Evolutionary conservation across 1,140 invertebrate species (phyloP).

Genomic region (Drosophila baimaii): DNA sequence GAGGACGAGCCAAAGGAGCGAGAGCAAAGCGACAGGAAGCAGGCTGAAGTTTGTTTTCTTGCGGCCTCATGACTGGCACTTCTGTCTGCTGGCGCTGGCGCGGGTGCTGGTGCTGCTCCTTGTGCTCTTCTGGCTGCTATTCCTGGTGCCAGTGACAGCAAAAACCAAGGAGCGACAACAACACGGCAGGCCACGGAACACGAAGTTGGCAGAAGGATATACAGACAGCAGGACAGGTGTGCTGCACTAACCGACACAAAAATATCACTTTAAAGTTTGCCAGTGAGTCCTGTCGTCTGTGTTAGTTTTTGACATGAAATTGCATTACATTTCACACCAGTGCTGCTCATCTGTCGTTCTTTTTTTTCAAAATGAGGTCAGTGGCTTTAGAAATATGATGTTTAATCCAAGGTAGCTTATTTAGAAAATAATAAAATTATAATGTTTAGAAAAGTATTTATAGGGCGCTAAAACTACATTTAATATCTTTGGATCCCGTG

Average conservation of each 20-base stretch:
- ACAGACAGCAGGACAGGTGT: slow-evolving; percentile 63
- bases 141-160: slow-evolving; percentile 70
- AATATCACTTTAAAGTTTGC: slow-evolving; percentile 81
- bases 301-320: slow-evolving; percentile 81
- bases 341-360: not conserved
- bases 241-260: slow-evolving; percentile 73
- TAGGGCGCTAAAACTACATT: too few relatives aligned
- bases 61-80: slow-evolving; percentile 75
- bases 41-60: slow-evolving; percentile 77
- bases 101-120: slow-evolving; percentile 16
- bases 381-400: not conserved
- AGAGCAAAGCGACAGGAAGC: slow-evolving; percentile 48
- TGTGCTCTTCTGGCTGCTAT: slow-evolving; percentile 2
- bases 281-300: slow-evolving; percentile 65
- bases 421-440: too few relatives aligned
- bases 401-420: too few relatives aligned
- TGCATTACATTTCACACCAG: slow-evolving; percentile 75
- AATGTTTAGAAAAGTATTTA: too few relatives aligned
- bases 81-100: slow-evolving; percentile 44
- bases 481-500: too few relatives aligned
- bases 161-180: slow-evolving; percentile 49
- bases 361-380: not conserved
- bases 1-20: slow-evolving; percentile 28
- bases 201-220: slow-evolving; percentile 20
- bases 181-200: slow-evolving; percentile 33